phyloP scores from a whole-genome alignment of 23 tunicate species.

The Oikopleura dioica region DNA sequence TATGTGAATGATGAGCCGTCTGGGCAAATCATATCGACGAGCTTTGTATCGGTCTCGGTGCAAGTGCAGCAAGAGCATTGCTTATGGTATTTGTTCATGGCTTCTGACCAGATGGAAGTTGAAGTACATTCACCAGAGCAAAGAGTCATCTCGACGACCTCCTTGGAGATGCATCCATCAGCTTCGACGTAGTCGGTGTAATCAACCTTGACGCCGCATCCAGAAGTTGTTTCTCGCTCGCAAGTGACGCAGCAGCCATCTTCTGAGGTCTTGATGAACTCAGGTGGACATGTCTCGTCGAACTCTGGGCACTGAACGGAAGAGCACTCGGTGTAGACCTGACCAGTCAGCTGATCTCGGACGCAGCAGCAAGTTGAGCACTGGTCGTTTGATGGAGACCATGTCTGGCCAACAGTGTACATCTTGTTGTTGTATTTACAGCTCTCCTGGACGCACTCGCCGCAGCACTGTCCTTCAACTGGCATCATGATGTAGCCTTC shows the following conservation, averaged over 20 bases:
- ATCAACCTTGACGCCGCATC: slow-evolving; percentile 19
- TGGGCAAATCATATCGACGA: slow-evolving; percentile 35
- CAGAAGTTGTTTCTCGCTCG: slow-evolving; percentile 13
- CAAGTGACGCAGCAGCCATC: slow-evolving; percentile 87
- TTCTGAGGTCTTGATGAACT: slow-evolving; percentile 35
- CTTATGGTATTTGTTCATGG: slow-evolving; percentile 42
- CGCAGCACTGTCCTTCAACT: slow-evolving; percentile 82
- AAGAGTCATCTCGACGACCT: slow-evolving; percentile 22
- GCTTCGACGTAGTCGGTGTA: slow-evolving; percentile 20
- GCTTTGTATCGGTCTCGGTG: slow-evolving; percentile 27
- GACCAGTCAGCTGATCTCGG: slow-evolving; percentile 56
- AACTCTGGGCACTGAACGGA: slow-evolving; percentile 48
- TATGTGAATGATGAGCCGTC: slow-evolving; percentile 56
- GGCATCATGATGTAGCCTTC: slow-evolving; percentile 80
- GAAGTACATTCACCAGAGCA: slow-evolving; percentile 78
- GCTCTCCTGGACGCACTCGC: slow-evolving; percentile 76
- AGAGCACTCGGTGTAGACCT: slow-evolving; percentile 58
- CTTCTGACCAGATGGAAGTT: slow-evolving; percentile 46
- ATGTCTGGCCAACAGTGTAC: slow-evolving; percentile 77
- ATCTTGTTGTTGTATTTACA: slow-evolving; percentile 53
- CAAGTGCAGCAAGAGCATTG: slow-evolving; percentile 74
- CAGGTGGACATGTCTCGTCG: slow-evolving; percentile 60
- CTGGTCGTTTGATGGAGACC: slow-evolving; percentile 16
- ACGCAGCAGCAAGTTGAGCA: slow-evolving; percentile 66
- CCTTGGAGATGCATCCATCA: slow-evolving; percentile 56